Percentiles rank a stretch among this genome's conserved stretches.
Evolutionary conservation across 2,888 invertebrate genomes (phyloP).

Genomic region (Merodon equestris): DNA sequence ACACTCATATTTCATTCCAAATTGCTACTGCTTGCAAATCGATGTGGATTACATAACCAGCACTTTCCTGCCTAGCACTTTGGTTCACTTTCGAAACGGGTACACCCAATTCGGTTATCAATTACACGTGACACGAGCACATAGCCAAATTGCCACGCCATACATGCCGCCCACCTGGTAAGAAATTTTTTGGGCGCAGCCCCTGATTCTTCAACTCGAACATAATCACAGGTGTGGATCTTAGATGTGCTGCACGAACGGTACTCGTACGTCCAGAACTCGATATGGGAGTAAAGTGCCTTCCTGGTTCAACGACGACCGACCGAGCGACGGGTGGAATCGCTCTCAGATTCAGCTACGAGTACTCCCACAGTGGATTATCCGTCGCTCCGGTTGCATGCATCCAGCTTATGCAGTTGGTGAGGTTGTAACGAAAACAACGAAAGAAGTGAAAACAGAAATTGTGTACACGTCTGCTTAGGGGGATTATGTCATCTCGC

Average conservation of each 20-base stretch:
- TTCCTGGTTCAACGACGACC: conserved; percentile 26
- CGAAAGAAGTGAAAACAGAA: neutral
- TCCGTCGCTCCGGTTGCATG: conserved; percentile 1
- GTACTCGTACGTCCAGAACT: conserved; percentile 1
- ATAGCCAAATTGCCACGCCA: conserved; percentile 2
- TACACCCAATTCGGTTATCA: conserved; percentile 45
- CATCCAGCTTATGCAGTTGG: neutral
- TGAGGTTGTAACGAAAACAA: too few relatives aligned
- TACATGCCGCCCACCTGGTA: conserved; percentile 29
- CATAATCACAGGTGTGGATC: conserved; percentile 53
- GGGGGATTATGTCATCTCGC: conserved; percentile 53
- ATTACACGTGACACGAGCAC: conserved; percentile 43
- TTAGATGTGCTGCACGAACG: conserved; percentile 37
- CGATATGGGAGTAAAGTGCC: conserved; percentile 17
- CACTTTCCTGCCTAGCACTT: conserved; percentile 1
- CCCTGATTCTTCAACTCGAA: conserved; percentile 41
- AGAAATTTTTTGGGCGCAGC: conserved; percentile 40
- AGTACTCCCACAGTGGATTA: conserved; percentile 4
- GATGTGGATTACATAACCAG: conserved; percentile 34
- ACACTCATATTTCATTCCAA: conserved; percentile 6
- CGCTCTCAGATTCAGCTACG: too few relatives aligned
- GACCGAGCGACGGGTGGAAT: too few relatives aligned
- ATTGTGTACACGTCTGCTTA: conserved; percentile 35
- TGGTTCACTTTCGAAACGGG: neutral
- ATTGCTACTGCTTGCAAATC: neutral